phyloP scores from a whole-genome alignment of 2,113 vertebrate species.

The Psittacula cyanocephala region DNA sequence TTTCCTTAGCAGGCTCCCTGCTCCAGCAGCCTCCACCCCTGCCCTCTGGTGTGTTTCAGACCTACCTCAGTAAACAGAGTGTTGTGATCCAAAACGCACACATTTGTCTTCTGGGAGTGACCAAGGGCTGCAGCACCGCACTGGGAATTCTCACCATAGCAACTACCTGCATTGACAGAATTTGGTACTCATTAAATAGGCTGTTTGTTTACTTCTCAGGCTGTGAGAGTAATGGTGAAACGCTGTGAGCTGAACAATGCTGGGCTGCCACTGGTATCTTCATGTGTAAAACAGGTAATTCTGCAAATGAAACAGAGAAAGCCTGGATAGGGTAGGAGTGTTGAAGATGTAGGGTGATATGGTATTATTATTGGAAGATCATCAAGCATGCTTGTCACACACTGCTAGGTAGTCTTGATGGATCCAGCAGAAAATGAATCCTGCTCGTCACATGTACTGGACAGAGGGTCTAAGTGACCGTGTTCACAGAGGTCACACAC shows the following conservation, averaged over 20 bases:
- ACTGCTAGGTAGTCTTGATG: background rate
- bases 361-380: background rate
- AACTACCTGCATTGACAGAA: constrained; percentile 54
- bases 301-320: background rate
- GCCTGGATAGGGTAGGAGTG: background rate
- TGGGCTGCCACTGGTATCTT: background rate
- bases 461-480: background rate
- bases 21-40: background rate
- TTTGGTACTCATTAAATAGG: constrained; percentile 43
- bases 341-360: constrained; percentile 1
- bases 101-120: constrained; percentile 18
- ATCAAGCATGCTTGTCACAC: background rate
- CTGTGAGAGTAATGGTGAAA: background rate
- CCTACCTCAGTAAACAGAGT: background rate
- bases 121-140: background rate
- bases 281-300: background rate
- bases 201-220: constrained; percentile 50
- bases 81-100: constrained; percentile 4
- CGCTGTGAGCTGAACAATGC: background rate
- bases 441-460: background rate
- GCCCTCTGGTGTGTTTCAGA: background rate
- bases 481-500: background rate
- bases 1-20: background rate
- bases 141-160: constrained; percentile 65
- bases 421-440: background rate